These are phyloP conservation scores for Pteronotus mesoamericanus DNA, from an alignment of 2,797 vertebrate species.

Conservation along the genomic window DNA sequence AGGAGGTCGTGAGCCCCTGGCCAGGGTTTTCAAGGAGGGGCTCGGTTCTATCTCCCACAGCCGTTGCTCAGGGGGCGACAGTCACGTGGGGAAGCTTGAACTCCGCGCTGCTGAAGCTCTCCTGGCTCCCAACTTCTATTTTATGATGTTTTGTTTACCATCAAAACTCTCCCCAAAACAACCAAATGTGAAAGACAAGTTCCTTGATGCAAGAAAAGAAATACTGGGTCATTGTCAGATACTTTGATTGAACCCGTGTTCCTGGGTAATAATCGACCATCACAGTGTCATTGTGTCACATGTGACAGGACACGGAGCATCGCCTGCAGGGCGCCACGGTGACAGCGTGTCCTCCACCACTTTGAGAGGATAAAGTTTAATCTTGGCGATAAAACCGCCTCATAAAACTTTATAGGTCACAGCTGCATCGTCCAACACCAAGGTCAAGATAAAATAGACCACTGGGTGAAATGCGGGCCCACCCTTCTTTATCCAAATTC, in stretches of 20 bases:
- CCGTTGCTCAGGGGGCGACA: neutral
- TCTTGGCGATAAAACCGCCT: constrained; percentile 18
- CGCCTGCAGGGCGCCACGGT: neutral
- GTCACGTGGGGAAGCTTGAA: fast-evolving
- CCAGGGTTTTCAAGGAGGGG: neutral
- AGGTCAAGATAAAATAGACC: constrained; percentile 30
- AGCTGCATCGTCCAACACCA: neutral
- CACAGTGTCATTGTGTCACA: neutral
- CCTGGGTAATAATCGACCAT: neutral
- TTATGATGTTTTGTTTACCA: neutral
- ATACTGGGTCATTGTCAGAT: neutral
- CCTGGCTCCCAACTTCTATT: neutral
- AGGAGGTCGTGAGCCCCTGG: neutral
- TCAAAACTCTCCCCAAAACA: neutral
- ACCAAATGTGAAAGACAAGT: neutral
- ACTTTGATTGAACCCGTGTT: neutral
- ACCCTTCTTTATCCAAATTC: neutral
- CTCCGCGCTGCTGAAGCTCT: neutral
- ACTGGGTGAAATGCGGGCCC: neutral
- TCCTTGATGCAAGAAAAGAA: neutral
- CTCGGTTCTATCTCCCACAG: neutral
- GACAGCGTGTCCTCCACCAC: neutral
- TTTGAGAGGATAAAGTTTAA: constrained; percentile 19
- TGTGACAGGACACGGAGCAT: neutral
- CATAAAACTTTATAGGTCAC: constrained; percentile 34